phyloP scores from a whole-genome alignment of 2,113 vertebrate genomes.

The Calidris pugnax region DNA sequence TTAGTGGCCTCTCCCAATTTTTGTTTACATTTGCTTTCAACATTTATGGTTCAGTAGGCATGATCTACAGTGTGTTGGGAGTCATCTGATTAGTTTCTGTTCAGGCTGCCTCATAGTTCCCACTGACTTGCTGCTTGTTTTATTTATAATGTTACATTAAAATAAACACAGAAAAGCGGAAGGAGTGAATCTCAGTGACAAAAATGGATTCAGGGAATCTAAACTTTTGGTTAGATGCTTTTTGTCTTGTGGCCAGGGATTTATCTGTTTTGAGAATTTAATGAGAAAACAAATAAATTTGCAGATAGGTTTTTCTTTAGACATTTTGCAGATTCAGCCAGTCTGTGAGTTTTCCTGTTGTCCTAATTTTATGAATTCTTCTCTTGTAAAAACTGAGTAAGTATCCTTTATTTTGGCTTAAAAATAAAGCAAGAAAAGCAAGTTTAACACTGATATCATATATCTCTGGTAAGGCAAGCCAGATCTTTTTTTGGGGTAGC shows the following conservation, averaged over 20 bases:
- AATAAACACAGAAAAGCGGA: neutral
- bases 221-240: neutral
- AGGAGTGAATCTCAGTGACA: neutral
- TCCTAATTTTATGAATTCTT: neutral
- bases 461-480: neutral
- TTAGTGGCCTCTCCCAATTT: slow-evolving; percentile 43
- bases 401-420: neutral
- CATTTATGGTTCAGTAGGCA: slow-evolving; percentile 22
- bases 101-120: neutral
- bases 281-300: neutral
- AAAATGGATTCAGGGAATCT: neutral
- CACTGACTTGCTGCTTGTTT: slow-evolving; percentile 24
- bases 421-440: neutral
- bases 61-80: slow-evolving; percentile 43
- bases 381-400: neutral
- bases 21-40: slow-evolving; percentile 57
- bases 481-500: neutral
- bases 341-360: neutral
- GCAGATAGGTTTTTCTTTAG: neutral
- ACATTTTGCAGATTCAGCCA: neutral
- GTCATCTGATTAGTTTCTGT: slow-evolving; percentile 6
- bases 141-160: neutral
- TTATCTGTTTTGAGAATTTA: neutral
- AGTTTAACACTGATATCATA: neutral
- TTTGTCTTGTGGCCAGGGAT: neutral